Evolutionary conservation across 2,797 vertebrate genomes (phyloP).

Genomic region (Phrynocephalus guinanensis): DNA sequence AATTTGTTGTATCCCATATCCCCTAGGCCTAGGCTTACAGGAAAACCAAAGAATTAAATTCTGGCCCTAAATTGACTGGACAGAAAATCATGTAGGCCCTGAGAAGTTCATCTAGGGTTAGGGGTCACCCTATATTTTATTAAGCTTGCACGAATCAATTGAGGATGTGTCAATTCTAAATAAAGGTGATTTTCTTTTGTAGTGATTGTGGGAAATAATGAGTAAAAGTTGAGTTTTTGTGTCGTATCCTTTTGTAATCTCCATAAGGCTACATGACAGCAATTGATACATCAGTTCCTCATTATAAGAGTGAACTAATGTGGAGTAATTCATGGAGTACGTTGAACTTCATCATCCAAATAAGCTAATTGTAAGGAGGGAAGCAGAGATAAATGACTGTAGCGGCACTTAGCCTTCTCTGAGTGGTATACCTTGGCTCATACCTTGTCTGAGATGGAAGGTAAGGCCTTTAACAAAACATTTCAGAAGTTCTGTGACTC

Average conservation of each 20-base stretch:
- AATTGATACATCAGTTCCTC: background rate
- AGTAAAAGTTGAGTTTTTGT: background rate
- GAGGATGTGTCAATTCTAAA: background rate
- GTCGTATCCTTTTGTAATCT: background rate
- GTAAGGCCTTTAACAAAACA: background rate
- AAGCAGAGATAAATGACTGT: background rate
- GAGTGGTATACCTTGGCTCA: background rate
- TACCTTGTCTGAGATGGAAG: background rate
- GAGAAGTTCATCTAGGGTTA: background rate
- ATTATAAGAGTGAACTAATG: background rate
- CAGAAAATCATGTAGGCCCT: background rate
- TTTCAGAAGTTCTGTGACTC: background rate
- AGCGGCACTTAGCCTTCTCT: background rate
- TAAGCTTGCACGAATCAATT: background rate
- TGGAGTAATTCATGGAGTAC: background rate
- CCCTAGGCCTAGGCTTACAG: background rate
- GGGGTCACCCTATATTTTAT: background rate
- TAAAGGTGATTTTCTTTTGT: background rate
- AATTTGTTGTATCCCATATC: background rate
- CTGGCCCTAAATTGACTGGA: background rate
- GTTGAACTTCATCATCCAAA: background rate
- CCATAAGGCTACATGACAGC: background rate
- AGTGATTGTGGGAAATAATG: background rate
- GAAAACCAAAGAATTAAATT: background rate
- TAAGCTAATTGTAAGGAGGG: background rate